These are phyloP conservation scores for Erythrolamprus reginae DNA, from an alignment of 2,113 vertebrate genomes.

Conservation along the genomic window DNA sequence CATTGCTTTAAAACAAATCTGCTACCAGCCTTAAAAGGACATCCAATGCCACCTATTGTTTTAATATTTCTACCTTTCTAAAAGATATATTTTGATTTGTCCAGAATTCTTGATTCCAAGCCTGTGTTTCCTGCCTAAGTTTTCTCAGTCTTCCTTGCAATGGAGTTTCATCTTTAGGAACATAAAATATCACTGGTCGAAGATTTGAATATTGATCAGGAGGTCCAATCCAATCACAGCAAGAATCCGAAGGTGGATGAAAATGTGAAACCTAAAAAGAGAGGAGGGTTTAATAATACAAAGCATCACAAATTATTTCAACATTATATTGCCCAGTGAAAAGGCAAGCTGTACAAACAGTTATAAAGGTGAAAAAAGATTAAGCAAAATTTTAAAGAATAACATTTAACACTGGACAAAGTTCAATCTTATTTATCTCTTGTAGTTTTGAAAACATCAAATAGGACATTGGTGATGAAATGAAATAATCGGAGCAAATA, in stretches of 20 bases:
- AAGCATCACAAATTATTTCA: neutral
- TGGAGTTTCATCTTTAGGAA: constrained; percentile 74
- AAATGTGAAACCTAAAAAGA: constrained; percentile 59
- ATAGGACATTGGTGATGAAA: neutral
- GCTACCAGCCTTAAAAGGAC: neutral
- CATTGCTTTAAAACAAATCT: neutral
- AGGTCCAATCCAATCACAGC: constrained; percentile 89
- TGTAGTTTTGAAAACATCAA: neutral
- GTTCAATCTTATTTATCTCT: neutral
- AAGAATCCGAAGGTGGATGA: constrained; percentile 70
- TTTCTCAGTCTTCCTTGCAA: constrained; percentile 78
- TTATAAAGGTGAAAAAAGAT: neutral
- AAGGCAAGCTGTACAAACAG: neutral
- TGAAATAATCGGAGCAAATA: neutral
- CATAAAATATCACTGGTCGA: constrained; percentile 77
- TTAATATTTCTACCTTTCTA: constrained; percentile 65
- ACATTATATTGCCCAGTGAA: neutral
- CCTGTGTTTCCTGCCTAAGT: constrained; percentile 85
- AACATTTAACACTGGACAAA: neutral
- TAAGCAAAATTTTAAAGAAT: neutral
- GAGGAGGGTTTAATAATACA: accelerated
- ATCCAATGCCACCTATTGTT: constrained; percentile 31
- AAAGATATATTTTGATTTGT: constrained; percentile 82
- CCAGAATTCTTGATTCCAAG: constrained; percentile 92
- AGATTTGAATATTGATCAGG: constrained; percentile 88